Base-by-base conservation (phyloP, 1,140 invertebrate species). In the Oscheius sp. region DNA sequence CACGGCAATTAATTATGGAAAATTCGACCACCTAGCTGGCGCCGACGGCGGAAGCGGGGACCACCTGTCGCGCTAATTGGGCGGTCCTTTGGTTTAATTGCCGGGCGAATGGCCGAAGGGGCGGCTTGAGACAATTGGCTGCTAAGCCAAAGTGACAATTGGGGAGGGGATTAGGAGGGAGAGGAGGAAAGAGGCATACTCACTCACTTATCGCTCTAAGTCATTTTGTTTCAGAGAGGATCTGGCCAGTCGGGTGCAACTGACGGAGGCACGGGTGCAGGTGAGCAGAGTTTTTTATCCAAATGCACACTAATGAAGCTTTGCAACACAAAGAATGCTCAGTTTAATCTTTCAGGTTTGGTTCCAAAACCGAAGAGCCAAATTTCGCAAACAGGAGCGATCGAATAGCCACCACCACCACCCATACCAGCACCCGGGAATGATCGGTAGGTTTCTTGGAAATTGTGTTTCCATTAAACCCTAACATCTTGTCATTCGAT, bases 241-340 rank as follows among this genome's bases (percentile, higher is more conserved):
- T 86, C 88, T 97, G 58, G 94, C 95, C n/a, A 93, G 95, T 90
- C 94, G 96, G 88, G 97, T 97, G 82, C 95, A 95, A 86, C 88
- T 97, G 68, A 97, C 95, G 0, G 95, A 97, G 87, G 94, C 94
- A 2, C 88, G 95, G 86, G 94, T 97, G 42, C 95, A 97, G 91
- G 94, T 96, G n/a, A n/a, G n/a, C n/a, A 49, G 49, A n/a, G 49
- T 26, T 10, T 10, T 2, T 28, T 26, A 20, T 29, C 7, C 10
- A 28, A 45, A 45, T 38, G 23, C 2, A 4, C 20, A 26, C n/a
- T 23, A 18, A 13, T 3, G 18, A 26, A 28, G 20, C 26, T 3
- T 28, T 29, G 13, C 3, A 38, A 28, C 36, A 2, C 29, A 28
- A 7, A n/a, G 29, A n/a, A n/a, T n/a, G n/a, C n/a, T n/a, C n/a